A percentile compares a stretch with the other conserved stretches of the same genome.
Conservation (phyloP, 1,140 invertebrate species). For the Eciton burchellii region DNA sequence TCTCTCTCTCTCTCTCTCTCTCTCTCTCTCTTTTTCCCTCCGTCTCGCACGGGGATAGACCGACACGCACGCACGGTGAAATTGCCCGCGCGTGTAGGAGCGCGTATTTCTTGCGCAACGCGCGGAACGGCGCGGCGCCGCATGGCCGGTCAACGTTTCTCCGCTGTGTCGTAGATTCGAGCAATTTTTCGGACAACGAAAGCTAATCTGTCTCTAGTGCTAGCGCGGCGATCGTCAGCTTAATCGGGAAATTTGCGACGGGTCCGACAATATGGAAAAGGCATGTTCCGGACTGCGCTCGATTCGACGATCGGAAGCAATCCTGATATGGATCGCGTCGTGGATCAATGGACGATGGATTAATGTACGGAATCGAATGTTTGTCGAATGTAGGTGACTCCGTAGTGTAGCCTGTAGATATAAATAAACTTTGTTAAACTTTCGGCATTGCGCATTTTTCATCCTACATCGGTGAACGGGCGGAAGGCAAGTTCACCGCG, state of each 20-base stretch:
- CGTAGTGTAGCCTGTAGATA: background rate
- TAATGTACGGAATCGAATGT: too few species aligned
- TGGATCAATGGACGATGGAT: too few species aligned
- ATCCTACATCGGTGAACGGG: background rate
- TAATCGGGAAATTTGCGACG: background rate
- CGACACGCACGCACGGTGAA: slow-evolving; percentile 64
- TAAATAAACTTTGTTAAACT: background rate
- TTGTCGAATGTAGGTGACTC: too few species aligned
- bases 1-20: background rate
- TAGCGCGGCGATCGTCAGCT: too few species aligned
- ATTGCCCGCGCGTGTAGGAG: slow-evolving; percentile 66
- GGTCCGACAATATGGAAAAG: background rate
- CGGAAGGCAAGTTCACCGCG: background rate
- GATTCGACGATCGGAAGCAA: background rate
- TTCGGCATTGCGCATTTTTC: background rate
- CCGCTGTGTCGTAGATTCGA: slow-evolving; percentile 8
- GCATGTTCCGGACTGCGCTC: background rate
- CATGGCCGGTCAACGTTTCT: slow-evolving; percentile 36
- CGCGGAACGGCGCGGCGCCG: slow-evolving; percentile 44
- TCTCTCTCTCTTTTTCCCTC: slow-evolving; percentile 9
- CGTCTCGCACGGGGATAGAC: slow-evolving; percentile 43
- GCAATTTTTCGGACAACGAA: slow-evolving; percentile 12
- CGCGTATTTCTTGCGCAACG: slow-evolving; percentile 67
- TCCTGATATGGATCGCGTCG: background rate
- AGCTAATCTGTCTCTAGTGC: too few species aligned